phyloP scores from a whole-genome alignment of 2,113 vertebrate genomes.

The Hemichromis elongatus region DNA sequence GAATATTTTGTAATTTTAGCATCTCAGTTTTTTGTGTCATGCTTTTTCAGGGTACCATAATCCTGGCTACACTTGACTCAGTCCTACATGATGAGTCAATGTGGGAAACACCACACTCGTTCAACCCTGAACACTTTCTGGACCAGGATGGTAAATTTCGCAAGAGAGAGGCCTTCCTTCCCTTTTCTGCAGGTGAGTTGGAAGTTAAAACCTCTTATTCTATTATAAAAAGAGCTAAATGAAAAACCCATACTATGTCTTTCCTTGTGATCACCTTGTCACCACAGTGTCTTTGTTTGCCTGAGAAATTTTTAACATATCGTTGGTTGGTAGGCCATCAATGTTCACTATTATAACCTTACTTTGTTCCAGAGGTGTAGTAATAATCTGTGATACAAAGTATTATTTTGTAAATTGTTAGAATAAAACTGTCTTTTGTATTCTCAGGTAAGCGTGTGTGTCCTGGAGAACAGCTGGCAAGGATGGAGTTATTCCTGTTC shows the following conservation, averaged over 20 bases:
- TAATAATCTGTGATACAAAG: too few relatives aligned
- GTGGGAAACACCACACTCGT: conserved; percentile 79
- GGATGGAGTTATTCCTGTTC: conserved; percentile 82
- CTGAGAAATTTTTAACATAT: too few relatives aligned
- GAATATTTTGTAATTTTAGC: neutral
- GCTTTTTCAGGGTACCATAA: conserved; percentile 66
- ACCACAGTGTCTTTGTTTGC: too few relatives aligned
- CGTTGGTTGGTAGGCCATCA: too few relatives aligned
- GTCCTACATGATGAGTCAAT: conserved; percentile 74
- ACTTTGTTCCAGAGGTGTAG: too few relatives aligned
- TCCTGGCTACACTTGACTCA: conserved; percentile 71
- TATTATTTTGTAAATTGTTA: too few relatives aligned
- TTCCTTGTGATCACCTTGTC: neutral
- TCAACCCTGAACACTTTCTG: conserved; percentile 86
- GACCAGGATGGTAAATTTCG: conserved; percentile 77
- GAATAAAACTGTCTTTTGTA: neutral
- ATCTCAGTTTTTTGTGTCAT: neutral
- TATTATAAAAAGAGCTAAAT: fast-evolving
- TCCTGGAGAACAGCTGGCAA: conserved; percentile 77
- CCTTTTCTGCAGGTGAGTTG: conserved; percentile 78
- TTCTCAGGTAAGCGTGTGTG: conserved; percentile 76
- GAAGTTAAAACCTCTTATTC: neutral
- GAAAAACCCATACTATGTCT: neutral
- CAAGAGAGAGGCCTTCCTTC: conserved; percentile 79
- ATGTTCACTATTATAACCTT: too few relatives aligned